phyloP scores from a whole-genome alignment of 2,797 vertebrate species.

The Hafferia zeledoni region DNA sequence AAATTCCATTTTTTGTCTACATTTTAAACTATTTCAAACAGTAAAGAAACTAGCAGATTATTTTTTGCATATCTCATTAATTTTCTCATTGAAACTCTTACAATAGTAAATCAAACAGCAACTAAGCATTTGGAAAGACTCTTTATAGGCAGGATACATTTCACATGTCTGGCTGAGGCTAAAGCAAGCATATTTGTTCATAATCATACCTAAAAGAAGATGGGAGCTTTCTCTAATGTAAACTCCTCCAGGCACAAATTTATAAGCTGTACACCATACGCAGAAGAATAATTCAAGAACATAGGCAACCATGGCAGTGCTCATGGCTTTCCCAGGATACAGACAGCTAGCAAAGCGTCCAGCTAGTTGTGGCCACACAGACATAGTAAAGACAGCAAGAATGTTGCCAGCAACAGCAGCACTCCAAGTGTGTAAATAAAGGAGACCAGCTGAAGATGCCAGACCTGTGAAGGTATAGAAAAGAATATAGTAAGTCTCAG shows the following conservation, averaged over 20 bases:
- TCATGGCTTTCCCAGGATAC: slow-evolving; percentile 71
- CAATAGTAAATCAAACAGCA: background rate
- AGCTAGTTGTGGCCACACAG: slow-evolving; percentile 69
- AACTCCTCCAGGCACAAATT: slow-evolving; percentile 79
- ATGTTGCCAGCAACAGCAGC: slow-evolving; percentile 71
- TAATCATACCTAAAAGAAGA: slow-evolving; percentile 74
- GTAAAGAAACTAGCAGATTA: background rate
- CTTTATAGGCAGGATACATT: background rate
- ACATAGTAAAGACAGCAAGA: slow-evolving; percentile 69
- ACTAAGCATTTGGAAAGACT: background rate
- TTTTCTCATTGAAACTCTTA: background rate
- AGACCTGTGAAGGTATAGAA: slow-evolving; percentile 54
- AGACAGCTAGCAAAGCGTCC: slow-evolving; percentile 52
- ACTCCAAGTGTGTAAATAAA: slow-evolving; percentile 71
- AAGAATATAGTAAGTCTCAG: background rate
- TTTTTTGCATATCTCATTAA: background rate
- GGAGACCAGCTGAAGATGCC: slow-evolving; percentile 64
- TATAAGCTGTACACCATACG: slow-evolving; percentile 79
- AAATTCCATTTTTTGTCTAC: background rate
- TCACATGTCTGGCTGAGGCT: background rate
- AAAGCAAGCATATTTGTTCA: background rate
- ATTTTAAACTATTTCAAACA: background rate
- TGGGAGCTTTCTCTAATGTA: slow-evolving; percentile 76
- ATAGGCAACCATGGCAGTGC: slow-evolving; percentile 64
- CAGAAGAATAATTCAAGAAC: slow-evolving; percentile 74